Conservation (phyloP, 2,797 vertebrate species). For the Bovichtus variegatus region DNA sequence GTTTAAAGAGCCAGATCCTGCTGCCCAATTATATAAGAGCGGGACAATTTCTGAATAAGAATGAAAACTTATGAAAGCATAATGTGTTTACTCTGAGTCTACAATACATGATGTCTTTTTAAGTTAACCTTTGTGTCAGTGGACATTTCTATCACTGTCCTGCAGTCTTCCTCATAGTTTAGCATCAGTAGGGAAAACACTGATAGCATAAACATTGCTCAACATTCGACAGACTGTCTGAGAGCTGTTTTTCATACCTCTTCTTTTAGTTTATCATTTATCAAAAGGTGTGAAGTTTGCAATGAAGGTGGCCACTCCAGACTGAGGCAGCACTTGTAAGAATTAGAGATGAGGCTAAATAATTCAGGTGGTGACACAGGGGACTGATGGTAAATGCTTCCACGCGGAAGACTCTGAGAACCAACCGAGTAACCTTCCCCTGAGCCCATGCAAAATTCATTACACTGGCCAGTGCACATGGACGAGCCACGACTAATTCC, state of each 20-base stretch:
- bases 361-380: conserved; percentile 82
- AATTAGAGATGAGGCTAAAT: conserved; percentile 87
- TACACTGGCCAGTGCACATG: conserved; percentile 55
- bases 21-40: neutral
- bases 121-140: neutral
- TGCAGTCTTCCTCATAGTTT: neutral
- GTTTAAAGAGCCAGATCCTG: neutral
- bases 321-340: conserved; percentile 71
- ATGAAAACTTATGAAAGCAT: neutral
- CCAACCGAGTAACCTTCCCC: conserved; percentile 80
- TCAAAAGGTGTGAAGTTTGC: conserved; percentile 74
- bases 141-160: neutral
- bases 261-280: conserved; percentile 23
- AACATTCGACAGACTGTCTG: neutral
- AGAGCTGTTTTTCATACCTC: conserved; percentile 12
- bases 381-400: conserved; percentile 84
- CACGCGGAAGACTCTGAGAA: conserved; percentile 79
- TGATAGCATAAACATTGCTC: neutral
- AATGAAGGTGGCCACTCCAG: conserved; percentile 38
- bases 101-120: neutral
- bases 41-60: neutral
- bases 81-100: neutral
- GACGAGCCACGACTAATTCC: conserved; percentile 51
- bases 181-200: neutral
- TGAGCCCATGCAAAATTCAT: conserved; percentile 82